Percentiles rank a stretch among this genome's conserved stretches.
Evolutionary conservation across 2,113 vertebrate species (phyloP).

Genomic region (Mola mola): DNA sequence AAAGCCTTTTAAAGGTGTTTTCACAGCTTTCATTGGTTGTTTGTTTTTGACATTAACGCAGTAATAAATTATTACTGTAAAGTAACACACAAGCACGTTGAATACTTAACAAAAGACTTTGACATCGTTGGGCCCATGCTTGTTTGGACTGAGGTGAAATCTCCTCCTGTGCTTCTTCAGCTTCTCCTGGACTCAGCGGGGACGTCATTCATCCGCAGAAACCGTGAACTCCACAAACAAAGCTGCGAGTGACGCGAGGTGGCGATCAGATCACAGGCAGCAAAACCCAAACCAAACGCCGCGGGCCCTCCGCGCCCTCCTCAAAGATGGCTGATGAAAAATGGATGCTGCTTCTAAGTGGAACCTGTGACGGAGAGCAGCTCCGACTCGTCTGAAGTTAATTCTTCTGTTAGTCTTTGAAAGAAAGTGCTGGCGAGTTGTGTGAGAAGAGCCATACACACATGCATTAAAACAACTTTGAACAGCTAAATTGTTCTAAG

Average conservation of each 20-base stretch:
- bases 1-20: too few relatives aligned
- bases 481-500: constrained; percentile 64
- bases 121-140: not conserved
- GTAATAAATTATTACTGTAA: too few relatives aligned
- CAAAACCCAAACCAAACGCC: constrained; percentile 11
- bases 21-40: too few relatives aligned
- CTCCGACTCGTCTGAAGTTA: constrained; percentile 41
- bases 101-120: too few relatives aligned
- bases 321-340: constrained; percentile 59
- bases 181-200: too few relatives aligned
- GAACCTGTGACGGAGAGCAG: constrained; percentile 22
- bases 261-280: constrained; percentile 26
- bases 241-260: constrained; percentile 16
- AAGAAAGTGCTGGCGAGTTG: constrained; percentile 40
- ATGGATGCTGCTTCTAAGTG: constrained; percentile 54
- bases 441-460: constrained; percentile 45
- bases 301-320: constrained; percentile 8
- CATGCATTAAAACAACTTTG: constrained; percentile 63
- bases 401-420: constrained; percentile 50
- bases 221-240: constrained; percentile 6
- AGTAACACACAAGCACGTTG: too few relatives aligned
- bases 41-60: too few relatives aligned
- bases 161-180: too few relatives aligned
- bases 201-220: too few relatives aligned
- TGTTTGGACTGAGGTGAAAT: not conserved